Conservation (phyloP, 2,113 vertebrate genomes). For the Pao palembangensis region DNA sequence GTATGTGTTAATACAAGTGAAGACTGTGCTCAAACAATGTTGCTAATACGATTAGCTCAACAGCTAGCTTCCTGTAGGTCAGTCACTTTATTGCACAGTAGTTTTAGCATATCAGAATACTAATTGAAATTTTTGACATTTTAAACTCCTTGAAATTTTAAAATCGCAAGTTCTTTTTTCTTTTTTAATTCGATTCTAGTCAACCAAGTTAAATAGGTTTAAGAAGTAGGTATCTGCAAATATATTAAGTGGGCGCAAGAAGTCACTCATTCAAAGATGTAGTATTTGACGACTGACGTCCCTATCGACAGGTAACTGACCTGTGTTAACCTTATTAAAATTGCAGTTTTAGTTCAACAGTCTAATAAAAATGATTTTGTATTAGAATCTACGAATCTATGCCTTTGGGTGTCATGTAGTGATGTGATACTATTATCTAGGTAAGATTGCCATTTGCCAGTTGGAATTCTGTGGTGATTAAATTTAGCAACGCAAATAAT, state of each 20-base stretch:
- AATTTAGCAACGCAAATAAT: not conserved
- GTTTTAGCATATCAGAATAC: conserved; percentile 21
- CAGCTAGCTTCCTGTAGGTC: conserved; percentile 31
- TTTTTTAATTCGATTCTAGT: no score
- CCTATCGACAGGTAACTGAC: no score
- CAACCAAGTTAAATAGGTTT: no score
- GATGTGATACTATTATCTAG: not conserved
- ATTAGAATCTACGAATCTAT: no score
- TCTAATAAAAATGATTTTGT: no score
- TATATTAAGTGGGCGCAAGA: not conserved
- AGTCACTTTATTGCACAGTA: conserved; percentile 29
- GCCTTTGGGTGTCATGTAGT: no score
- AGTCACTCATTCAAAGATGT: not conserved
- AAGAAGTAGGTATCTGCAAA: no score
- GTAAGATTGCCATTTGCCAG: not conserved
- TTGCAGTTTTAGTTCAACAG: no score
- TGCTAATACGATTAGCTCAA: conserved; percentile 46
- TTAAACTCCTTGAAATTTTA: not conserved
- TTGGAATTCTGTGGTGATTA: not conserved
- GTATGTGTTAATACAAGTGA: conserved; percentile 26
- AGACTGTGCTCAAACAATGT: conserved; percentile 48
- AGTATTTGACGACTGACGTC: not conserved
- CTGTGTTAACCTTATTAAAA: no score
- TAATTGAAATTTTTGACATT: not conserved
- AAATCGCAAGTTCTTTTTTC: no score